Evolutionary conservation across 64 coral and sea anemone genomes (phyloP).

Genomic region (Dendronephthya gigantea): DNA sequence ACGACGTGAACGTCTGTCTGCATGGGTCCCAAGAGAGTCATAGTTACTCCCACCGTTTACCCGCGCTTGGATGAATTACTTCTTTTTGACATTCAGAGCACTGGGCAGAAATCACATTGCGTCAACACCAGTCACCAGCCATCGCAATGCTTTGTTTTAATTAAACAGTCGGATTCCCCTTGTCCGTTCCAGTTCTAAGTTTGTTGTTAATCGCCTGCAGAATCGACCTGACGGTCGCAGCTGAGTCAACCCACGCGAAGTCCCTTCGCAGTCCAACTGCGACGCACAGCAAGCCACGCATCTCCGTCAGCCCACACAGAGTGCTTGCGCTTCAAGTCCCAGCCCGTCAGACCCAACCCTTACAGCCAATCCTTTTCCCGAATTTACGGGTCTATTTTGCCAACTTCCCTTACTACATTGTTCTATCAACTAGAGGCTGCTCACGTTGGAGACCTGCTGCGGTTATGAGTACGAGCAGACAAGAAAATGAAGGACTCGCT

Average conservation of each 20-base stretch:
- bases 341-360: constrained; percentile 8
- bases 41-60: background rate
- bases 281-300: background rate
- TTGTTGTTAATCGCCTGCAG: background rate
- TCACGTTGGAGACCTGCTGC: constrained; percentile 2
- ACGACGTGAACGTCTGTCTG: no score
- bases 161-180: background rate
- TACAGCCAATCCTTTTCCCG: constrained; percentile 12
- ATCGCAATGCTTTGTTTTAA: constrained; percentile 16
- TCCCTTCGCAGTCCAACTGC: background rate
- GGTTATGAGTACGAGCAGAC: constrained; percentile 4
- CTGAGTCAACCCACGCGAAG: background rate
- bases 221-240: constrained; percentile 10
- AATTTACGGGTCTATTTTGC: constrained; percentile 9
- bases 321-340: background rate
- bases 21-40: no score
- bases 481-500: constrained; percentile 12
- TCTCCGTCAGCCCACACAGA: background rate
- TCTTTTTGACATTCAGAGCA: constrained; percentile 19
- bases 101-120: constrained; percentile 21
- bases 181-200: constrained; percentile 17
- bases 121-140: constrained; percentile 16
- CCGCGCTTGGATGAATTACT: constrained; percentile 19
- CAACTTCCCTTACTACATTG: no score
- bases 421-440: no score